phyloP scores from a whole-genome alignment of 1,140 invertebrate species.

The Ceratina australensis region DNA sequence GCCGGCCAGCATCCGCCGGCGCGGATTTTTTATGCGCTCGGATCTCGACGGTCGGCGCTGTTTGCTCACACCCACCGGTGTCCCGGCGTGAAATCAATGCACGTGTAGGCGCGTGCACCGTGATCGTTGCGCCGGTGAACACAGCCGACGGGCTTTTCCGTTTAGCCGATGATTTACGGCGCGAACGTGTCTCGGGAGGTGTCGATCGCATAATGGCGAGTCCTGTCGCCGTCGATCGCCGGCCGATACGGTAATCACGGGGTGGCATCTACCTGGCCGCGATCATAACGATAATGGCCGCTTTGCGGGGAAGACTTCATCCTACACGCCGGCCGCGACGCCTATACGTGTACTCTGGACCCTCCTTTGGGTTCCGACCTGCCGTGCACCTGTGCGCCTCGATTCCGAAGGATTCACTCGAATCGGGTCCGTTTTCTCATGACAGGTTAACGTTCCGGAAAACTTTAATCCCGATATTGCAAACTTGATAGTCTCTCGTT shows the following conservation, averaged over 20 bases:
- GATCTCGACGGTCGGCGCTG: constrained; percentile 9
- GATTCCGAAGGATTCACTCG: too few species aligned
- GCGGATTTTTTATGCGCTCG: background rate
- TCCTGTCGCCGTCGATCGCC: constrained; percentile 75
- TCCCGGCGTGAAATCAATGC: constrained; percentile 41
- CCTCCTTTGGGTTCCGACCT: too few species aligned
- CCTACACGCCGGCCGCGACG: constrained; percentile 55
- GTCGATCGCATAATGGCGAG: constrained; percentile 76
- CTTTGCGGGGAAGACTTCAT: constrained; percentile 73
- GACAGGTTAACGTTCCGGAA: too few species aligned
- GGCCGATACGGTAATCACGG: constrained; percentile 75
- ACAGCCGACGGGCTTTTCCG: constrained; percentile 69
- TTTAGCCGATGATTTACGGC: constrained; percentile 73
- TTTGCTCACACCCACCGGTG: constrained; percentile 29
- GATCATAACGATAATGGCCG: constrained; percentile 74
- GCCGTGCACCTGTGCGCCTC: background rate
- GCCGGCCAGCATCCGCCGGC: background rate
- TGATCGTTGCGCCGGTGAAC: constrained; percentile 53
- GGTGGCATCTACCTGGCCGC: constrained; percentile 72
- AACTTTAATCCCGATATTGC: background rate
- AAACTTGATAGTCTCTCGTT: too few species aligned
- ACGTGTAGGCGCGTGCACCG: constrained; percentile 42
- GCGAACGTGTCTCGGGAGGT: constrained; percentile 74
- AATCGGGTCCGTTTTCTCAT: background rate
- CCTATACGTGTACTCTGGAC: constrained; percentile 35